phyloP scores from a whole-genome alignment of 2,888 invertebrate species.

The Lasioglossum malachurum region DNA sequence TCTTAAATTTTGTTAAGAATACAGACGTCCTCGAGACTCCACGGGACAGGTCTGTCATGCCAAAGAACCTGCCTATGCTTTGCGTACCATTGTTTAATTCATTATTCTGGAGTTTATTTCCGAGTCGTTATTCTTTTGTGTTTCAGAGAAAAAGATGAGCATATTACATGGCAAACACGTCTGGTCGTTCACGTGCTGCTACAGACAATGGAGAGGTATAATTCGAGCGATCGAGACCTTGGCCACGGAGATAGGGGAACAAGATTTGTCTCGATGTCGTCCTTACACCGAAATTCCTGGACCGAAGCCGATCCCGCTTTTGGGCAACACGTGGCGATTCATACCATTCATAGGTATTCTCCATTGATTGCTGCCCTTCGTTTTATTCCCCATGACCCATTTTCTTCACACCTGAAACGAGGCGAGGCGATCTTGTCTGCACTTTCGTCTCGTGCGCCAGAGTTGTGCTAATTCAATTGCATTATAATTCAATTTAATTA shows the following conservation, averaged over 20 bases:
- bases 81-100: background rate
- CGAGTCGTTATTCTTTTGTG: background rate
- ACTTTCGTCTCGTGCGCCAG: background rate
- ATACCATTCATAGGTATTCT: constrained; percentile 88
- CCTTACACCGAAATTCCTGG: constrained; percentile 91
- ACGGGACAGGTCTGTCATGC: background rate
- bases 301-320: constrained; percentile 89
- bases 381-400: background rate
- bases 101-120: background rate
- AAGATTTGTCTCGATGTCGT: constrained; percentile 53
- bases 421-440: background rate
- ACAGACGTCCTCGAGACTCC: background rate
- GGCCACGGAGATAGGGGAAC: constrained; percentile 42
- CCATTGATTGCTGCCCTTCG: background rate
- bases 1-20: background rate
- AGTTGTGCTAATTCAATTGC: no score
- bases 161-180: constrained; percentile 11
- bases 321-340: constrained; percentile 94
- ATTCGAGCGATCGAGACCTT: constrained; percentile 51
- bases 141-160: constrained; percentile 45
- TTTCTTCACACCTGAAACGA: background rate
- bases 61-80: background rate
- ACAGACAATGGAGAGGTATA: background rate
- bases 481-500: no score
- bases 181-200: background rate